These are phyloP conservation scores for Andrena haemorrhoa DNA, from an alignment of 2,888 invertebrate genomes.

Conservation along the genomic window DNA sequence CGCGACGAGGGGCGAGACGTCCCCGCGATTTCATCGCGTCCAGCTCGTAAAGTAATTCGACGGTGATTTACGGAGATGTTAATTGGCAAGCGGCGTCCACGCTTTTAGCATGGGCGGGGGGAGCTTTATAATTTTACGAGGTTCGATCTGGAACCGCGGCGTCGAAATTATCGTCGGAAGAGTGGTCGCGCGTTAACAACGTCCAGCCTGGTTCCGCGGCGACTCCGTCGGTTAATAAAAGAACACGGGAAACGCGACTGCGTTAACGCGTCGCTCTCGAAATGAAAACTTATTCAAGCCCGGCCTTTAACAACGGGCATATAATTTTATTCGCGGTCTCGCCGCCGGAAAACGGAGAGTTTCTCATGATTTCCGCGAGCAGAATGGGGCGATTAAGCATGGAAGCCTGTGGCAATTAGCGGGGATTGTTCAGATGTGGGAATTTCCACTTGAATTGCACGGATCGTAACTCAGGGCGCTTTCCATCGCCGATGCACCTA, in stretches of 20 bases:
- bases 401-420: no score
- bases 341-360: not conserved
- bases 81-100: conserved; percentile 74
- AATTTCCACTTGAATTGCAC: no score
- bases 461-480: no score
- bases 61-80: conserved; percentile 74
- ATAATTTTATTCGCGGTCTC: conserved; percentile 3
- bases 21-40: conserved; percentile 64
- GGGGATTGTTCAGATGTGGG: no score
- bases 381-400: conserved; percentile 10
- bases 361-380: not conserved
- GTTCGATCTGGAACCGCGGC: conserved; percentile 46
- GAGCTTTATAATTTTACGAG: conserved; percentile 80
- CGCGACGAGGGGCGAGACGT: conserved; percentile 38
- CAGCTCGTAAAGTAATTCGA: conserved; percentile 78
- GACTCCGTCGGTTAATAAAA: conserved; percentile 17
- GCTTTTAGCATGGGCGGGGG: conserved; percentile 66
- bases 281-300: conserved; percentile 31
- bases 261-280: conserved; percentile 15
- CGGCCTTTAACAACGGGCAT: not conserved
- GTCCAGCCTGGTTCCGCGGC: not conserved
- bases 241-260: not conserved
- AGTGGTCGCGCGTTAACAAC: conserved; percentile 23
- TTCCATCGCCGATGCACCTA: no score
- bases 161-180: conserved; percentile 35